These are phyloP conservation scores for Alectoris magna DNA, from an alignment of 2,797 vertebrate genomes.

Conservation along the genomic window DNA sequence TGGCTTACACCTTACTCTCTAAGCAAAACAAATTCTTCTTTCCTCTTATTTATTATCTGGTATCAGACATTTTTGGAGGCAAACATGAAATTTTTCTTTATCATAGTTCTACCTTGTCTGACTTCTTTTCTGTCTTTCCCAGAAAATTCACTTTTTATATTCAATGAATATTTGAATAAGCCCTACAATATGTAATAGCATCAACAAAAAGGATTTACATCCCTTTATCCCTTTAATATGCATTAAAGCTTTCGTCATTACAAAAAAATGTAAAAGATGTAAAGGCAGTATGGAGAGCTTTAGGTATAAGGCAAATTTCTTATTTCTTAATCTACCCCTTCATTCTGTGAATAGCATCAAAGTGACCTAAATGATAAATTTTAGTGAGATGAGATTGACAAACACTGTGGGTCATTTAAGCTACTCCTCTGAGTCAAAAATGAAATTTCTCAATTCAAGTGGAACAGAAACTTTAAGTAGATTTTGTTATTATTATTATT, in stretches of 20 bases:
- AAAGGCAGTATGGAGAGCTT: fast-evolving
- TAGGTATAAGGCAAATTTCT: not conserved
- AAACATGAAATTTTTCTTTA: not conserved
- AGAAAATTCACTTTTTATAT: not conserved
- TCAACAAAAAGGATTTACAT: not conserved
- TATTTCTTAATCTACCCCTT: not conserved
- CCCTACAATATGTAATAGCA: not conserved
- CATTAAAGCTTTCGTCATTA: not conserved
- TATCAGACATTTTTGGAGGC: not conserved
- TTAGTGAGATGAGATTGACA: not conserved
- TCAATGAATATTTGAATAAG: not conserved
- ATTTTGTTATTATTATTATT: not conserved
- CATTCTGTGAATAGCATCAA: not conserved
- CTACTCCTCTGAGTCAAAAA: not conserved
- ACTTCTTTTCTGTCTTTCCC: not conserved
- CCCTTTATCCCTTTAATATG: not conserved
- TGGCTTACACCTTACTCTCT: not conserved
- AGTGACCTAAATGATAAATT: not conserved
- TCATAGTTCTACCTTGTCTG: not conserved
- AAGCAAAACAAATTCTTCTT: not conserved
- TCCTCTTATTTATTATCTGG: not conserved
- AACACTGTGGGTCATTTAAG: not conserved
- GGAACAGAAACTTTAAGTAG: not conserved
- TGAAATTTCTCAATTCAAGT: not conserved
- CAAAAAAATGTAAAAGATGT: not conserved